phyloP scores from a whole-genome alignment of 2,113 vertebrate species.

The Girardinichthys multiradiatus region DNA sequence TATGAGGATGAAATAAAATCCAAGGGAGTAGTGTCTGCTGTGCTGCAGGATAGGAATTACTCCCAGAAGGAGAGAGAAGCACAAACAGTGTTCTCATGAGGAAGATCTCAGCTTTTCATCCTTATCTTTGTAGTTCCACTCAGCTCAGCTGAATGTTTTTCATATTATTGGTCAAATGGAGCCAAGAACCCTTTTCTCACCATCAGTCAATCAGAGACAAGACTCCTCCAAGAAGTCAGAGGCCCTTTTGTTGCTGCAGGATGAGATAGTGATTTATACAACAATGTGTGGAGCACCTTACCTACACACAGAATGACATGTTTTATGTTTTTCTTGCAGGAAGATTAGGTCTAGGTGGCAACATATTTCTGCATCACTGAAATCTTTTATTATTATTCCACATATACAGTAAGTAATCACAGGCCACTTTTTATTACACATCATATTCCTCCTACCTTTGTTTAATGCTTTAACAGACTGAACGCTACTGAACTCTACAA shows the following conservation, averaged over 20 bases:
- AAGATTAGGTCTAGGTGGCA: background rate
- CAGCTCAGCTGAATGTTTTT: background rate
- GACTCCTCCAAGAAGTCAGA: too few species aligned
- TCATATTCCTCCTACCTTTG: background rate
- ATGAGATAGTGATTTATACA: too few species aligned
- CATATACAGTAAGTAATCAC: slow-evolving; percentile 6
- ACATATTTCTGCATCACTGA: background rate
- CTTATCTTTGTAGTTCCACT: background rate
- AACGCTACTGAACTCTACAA: background rate
- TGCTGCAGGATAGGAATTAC: too few species aligned
- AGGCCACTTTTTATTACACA: background rate
- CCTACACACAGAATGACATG: background rate
- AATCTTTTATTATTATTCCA: slow-evolving; percentile 17
- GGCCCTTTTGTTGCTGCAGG: too few species aligned
- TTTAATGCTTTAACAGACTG: background rate
- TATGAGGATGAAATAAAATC: too few species aligned
- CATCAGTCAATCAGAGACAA: background rate
- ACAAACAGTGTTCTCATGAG: too few species aligned
- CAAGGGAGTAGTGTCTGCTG: too few species aligned
- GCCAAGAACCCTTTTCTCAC: background rate
- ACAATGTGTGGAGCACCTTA: too few species aligned
- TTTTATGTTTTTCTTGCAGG: background rate
- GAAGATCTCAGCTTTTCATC: too few species aligned
- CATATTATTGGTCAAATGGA: background rate
- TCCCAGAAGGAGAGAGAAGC: too few species aligned